phyloP scores from a whole-genome alignment of 2,113 vertebrate genomes.

The Reinhardtius hippoglossoides region DNA sequence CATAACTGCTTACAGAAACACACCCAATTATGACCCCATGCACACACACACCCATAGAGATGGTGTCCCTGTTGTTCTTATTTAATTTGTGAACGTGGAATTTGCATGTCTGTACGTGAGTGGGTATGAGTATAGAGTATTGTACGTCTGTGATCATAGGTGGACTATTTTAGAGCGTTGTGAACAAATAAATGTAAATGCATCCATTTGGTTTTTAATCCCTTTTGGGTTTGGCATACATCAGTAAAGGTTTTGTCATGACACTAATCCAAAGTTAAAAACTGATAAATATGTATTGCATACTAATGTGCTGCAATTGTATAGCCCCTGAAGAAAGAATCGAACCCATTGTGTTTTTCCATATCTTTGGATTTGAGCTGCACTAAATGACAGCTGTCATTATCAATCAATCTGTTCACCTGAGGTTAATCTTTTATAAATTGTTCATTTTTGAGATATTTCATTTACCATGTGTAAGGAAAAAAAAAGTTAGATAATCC shows the following conservation, averaged over 20 bases:
- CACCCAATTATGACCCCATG: background rate
- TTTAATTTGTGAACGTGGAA: conserved; percentile 18
- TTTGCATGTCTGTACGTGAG: conserved; percentile 6
- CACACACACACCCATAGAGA: background rate
- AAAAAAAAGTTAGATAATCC: background rate
- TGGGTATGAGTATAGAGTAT: background rate
- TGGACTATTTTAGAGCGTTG: background rate
- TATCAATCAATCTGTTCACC: background rate
- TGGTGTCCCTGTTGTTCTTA: background rate
- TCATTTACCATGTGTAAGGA: background rate
- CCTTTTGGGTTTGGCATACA: background rate
- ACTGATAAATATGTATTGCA: background rate
- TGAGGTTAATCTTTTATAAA: background rate
- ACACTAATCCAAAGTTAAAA: background rate
- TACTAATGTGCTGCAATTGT: background rate
- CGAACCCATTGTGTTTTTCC: background rate
- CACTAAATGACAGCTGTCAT: background rate
- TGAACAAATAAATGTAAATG: background rate
- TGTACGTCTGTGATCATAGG: background rate
- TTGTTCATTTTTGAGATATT: background rate
- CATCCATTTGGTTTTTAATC: background rate
- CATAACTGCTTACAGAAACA: conserved; percentile 27
- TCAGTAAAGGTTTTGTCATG: background rate
- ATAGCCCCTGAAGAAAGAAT: background rate
- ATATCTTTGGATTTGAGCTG: conserved; percentile 2